Base-by-base conservation (phyloP, 2,888 invertebrate genomes). In the Eilema sororculum region DNA sequence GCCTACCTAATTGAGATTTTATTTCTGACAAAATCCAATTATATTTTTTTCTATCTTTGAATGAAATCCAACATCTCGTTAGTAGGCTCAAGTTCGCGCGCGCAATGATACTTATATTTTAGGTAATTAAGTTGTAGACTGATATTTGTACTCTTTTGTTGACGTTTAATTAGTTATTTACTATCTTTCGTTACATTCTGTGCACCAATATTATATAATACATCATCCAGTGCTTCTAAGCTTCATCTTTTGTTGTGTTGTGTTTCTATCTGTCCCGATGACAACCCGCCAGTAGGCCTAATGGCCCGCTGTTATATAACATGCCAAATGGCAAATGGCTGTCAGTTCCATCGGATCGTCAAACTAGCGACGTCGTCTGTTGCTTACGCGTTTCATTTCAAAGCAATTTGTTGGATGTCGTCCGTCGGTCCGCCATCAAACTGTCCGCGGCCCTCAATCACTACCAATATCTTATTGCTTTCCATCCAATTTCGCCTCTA, bases 401-500 rank as follows among this genome's bases (percentile, higher is more conserved):
- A 71, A 75, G 73, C 78, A 76, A 81, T 80, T 77, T 77, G 71
- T 77, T 72, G 63, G 16, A 65, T 65, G 81, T 78, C 77, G 64
- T 64, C 63, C 77, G 68, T 74, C 71, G 76, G 63, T 71, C 71
- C 73, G 73, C 70, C 37, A 68, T 73, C 68, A 62, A 67, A 64
- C 69, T 62, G 74, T 68, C 71, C 75, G 72, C 57, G 68, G 74
- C 67, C 78, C 72, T 82, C 78, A 78, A 80, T 82, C 77, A 76
- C 68, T 72, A 79, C 76, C 78, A 65, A 84, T 84, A 83, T 81
- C 81, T 83, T 84, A 84, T 84, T 84, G 79, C 78, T 79, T 80
- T 80, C 76, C 78, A 78, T 82, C 73, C 79, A 82, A 82, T 81
- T 77, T 80, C 77, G 68, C 71, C 63, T 73, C 70, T 81, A 80